Evolutionary conservation across 2,797 vertebrate genomes (phyloP).

Genomic region (Lycodopsis pacificus): DNA sequence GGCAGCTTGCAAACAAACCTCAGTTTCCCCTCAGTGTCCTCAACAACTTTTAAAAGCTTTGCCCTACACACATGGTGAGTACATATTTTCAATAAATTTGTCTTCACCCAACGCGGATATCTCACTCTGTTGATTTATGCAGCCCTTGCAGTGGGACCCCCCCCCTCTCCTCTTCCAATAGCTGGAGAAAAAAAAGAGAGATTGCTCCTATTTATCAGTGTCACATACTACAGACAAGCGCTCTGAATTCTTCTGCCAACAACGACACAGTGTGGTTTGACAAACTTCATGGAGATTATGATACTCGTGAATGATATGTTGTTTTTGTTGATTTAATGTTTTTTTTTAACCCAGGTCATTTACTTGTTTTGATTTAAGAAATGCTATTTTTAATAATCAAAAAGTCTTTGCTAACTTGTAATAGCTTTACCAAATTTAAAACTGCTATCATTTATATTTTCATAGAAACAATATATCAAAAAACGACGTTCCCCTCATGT

Average conservation of each 20-base stretch:
- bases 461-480: background rate
- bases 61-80: conserved; percentile 24
- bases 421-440: conserved; percentile 6
- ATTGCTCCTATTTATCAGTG: conserved; percentile 80
- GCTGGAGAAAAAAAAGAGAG: conserved; percentile 40
- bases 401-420: background rate
- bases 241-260: conserved; percentile 13
- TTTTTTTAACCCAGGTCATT: too few species aligned
- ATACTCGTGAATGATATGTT: too few species aligned
- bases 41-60: conserved; percentile 33
- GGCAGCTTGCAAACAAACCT: conserved; percentile 33
- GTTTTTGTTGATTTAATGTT: too few species aligned
- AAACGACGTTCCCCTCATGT: background rate
- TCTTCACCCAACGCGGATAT: conserved; percentile 41
- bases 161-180: conserved; percentile 38
- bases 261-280: too few species aligned
- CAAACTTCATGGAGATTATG: too few species aligned
- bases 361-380: background rate
- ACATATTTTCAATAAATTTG: conserved; percentile 32
- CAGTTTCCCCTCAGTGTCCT: conserved; percentile 2
- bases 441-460: background rate
- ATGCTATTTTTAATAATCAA: background rate
- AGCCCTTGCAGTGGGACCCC: conserved; percentile 38
- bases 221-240: conserved; percentile 67
- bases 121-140: conserved; percentile 62